Evolutionary conservation across 2,797 vertebrate genomes (phyloP).

Genomic region (Halcyon chelicuti): DNA sequence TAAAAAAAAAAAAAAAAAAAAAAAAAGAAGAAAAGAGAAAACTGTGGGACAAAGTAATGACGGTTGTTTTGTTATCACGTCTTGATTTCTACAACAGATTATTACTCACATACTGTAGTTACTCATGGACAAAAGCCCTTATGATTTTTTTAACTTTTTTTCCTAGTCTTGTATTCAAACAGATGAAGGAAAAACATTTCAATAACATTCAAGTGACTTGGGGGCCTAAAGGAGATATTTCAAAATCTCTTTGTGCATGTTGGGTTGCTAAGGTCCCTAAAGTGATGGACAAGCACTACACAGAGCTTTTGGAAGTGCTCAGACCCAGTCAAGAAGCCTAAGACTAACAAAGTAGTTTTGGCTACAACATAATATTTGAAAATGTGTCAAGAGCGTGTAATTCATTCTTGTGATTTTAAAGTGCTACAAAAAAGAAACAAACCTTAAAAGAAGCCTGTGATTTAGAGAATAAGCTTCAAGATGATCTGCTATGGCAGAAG

Average conservation of each 20-base stretch:
- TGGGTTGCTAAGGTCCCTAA: neutral
- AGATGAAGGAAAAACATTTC: neutral
- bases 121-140: neutral
- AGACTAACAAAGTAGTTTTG: neutral
- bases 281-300: neutral
- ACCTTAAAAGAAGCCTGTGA: neutral
- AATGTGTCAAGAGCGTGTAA: neutral
- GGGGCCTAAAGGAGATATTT: neutral
- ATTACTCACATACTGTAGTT: neutral
- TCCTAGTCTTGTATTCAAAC: neutral
- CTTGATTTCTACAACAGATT: neutral
- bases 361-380: neutral
- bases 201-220: neutral
- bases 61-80: neutral
- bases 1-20: neutral
- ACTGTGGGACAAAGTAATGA: neutral
- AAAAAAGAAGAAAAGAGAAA: neutral
- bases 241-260: neutral
- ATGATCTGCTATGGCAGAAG: neutral
- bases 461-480: neutral
- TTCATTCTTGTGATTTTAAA: neutral
- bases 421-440: neutral
- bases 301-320: neutral
- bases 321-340: neutral
- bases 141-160: neutral